Conservation (phyloP, 2,888 invertebrate genomes). For the Odontothrips loti region DNA sequence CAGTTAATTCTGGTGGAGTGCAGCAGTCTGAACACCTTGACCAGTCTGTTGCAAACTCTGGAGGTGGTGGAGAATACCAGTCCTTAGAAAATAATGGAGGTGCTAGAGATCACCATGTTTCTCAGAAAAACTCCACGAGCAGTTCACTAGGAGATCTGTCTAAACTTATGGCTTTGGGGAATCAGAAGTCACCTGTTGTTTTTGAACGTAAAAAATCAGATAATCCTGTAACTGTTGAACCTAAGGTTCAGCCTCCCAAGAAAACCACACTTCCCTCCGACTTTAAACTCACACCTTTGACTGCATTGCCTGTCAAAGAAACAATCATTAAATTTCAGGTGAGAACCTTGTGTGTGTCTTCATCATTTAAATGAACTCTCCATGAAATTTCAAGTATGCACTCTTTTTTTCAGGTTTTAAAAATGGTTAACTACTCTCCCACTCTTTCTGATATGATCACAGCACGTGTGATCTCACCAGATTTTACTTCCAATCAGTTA, state of each 20-base stretch:
- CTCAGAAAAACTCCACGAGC: too few relatives aligned
- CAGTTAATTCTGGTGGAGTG: too few relatives aligned
- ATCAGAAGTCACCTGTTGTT: not conserved
- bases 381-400: too few relatives aligned
- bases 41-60: too few relatives aligned
- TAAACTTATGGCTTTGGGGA: not conserved
- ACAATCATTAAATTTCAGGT: conserved; percentile 32
- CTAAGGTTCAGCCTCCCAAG: too few relatives aligned
- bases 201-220: not conserved
- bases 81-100: too few relatives aligned
- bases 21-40: too few relatives aligned
- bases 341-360: conserved; percentile 32
- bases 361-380: too few relatives aligned
- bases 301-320: conserved; percentile 1
- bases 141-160: not conserved
- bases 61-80: too few relatives aligned
- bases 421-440: conserved; percentile 47
- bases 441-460: conserved; percentile 46
- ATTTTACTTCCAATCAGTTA: conserved; percentile 36
- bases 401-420: conserved; percentile 43
- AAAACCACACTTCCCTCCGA: too few relatives aligned
- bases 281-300: not conserved
- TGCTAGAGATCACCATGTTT: too few relatives aligned
- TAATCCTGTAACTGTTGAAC: not conserved
- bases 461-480: conserved; percentile 39